These are phyloP conservation scores for Leucopsar rothschildi DNA, from an alignment of 2,113 vertebrate species.

Conservation along the genomic window DNA sequence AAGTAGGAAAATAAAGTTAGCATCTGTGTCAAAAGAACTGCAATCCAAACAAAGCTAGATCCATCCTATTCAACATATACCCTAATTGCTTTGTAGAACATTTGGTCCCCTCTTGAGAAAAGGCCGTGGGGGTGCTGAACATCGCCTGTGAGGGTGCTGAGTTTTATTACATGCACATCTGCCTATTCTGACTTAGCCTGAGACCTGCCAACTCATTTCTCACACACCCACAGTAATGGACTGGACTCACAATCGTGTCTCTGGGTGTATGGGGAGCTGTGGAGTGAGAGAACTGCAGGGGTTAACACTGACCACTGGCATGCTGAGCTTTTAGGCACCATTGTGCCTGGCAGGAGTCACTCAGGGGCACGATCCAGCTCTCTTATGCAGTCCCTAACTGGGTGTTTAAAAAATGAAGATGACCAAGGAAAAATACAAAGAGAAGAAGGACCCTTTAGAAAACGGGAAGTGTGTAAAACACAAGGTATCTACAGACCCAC, in stretches of 20 bases:
- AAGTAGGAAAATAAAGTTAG: not conserved
- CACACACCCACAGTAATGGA: not conserved
- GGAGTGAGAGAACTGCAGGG: not conserved
- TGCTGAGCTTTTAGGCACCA: not conserved
- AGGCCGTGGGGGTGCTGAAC: not conserved
- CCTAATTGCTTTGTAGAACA: not conserved
- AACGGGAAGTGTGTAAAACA: not conserved
- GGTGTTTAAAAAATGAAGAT: not conserved
- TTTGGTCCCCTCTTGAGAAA: not conserved
- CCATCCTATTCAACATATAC: not conserved
- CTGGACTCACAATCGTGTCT: not conserved
- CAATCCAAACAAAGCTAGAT: not conserved
- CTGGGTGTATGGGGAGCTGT: accelerated
- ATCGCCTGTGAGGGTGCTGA: not conserved
- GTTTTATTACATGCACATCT: not conserved
- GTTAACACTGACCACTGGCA: not conserved
- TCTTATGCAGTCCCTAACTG: not conserved
- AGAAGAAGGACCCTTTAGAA: not conserved
- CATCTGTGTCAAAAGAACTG: not conserved
- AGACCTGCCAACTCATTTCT: not conserved
- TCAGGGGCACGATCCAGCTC: not conserved
- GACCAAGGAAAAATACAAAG: not conserved
- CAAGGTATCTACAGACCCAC: not conserved
- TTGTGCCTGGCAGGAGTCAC: not conserved
- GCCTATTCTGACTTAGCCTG: not conserved